Evolutionary conservation across 1,140 invertebrate species (phyloP).

Genomic region (Pinna nobilis): DNA sequence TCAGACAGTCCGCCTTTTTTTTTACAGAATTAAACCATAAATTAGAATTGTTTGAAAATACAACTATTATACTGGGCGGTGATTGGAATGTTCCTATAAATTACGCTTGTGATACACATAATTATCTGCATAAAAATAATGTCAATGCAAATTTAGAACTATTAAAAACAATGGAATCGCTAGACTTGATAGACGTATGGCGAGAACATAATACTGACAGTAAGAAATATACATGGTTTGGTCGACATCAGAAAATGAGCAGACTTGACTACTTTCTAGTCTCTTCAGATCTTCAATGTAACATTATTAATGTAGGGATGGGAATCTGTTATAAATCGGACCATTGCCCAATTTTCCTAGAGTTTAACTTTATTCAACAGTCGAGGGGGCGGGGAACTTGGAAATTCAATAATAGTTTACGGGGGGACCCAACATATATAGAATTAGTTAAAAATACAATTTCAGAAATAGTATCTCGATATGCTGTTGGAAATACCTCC

Average conservation of each 20-base stretch:
- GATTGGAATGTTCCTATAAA: not conserved
- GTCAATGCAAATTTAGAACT: not conserved
- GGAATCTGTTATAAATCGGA: not conserved
- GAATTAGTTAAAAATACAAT: not conserved
- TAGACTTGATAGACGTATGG: too few relatives aligned
- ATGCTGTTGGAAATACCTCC: not conserved
- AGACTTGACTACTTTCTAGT: constrained; percentile 1
- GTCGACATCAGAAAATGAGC: not conserved
- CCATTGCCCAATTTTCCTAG: not conserved
- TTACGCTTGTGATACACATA: not conserved
- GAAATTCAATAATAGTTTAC: constrained; percentile 1
- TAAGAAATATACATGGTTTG: not conserved
- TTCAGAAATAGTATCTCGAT: not conserved
- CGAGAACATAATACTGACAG: not conserved
- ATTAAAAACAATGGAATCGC: not conserved
- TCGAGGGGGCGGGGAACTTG: not conserved
- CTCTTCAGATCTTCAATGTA: not conserved
- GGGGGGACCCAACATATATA: not conserved
- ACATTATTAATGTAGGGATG: too few relatives aligned
- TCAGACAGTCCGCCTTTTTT: not conserved
- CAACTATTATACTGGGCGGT: not conserved
- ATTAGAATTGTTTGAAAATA: not conserved
- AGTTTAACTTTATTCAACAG: not conserved
- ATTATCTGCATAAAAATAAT: not conserved
- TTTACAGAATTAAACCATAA: not conserved